Evolutionary conservation across 2,888 invertebrate species (phyloP), one percentile per base, ranked within the genome.

Genomic region (Drosophila mercatorum): DNA sequence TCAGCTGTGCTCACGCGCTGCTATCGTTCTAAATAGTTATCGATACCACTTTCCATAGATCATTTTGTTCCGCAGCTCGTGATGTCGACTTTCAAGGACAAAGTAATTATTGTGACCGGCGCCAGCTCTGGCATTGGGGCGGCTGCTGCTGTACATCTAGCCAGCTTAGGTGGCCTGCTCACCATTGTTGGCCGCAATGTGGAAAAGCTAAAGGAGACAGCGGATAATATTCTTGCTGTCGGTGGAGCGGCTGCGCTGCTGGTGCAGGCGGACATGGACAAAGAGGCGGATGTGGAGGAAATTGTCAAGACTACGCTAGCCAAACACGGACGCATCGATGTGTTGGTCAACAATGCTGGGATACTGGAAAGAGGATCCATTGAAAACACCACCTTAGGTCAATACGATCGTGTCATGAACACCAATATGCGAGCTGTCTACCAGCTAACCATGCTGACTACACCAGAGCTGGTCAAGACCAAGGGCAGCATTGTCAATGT

Each of bases 401-500:
- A 97, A 89, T 98, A 95, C 90, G 98, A 99, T 91, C 94, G 95
- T 82, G 93, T 97, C 34, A 97, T 99, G 95, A 96, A 96, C 86
- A 95, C 96, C 5, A 99, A 99, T 93, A 96, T 97, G 1, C 95
- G 97, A 76, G 94, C 95, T 0, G 93, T 96, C 7, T 96, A 96
- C 90, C 94, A 96, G 66, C 92, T 98, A 75, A 97, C 97, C 0
- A 96, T 96, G 95, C 91, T 98, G 74, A 97, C 97, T 47, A 95
- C 96, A 0, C 98, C 98, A 2, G 95, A 97, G 93, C 94, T 99
- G 10, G 94, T 96, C 5, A 94, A 95, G 93, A 94, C 95, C 0
- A 96, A 97, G 92, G 98, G 98, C 26, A 96, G 94, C 82, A 95
- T 98, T 82, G 97, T 99, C 0, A 99, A 98, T 92, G 96, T 99